phyloP scores from a whole-genome alignment of 2,113 vertebrate genomes.

The Hepsetus odoe region DNA sequence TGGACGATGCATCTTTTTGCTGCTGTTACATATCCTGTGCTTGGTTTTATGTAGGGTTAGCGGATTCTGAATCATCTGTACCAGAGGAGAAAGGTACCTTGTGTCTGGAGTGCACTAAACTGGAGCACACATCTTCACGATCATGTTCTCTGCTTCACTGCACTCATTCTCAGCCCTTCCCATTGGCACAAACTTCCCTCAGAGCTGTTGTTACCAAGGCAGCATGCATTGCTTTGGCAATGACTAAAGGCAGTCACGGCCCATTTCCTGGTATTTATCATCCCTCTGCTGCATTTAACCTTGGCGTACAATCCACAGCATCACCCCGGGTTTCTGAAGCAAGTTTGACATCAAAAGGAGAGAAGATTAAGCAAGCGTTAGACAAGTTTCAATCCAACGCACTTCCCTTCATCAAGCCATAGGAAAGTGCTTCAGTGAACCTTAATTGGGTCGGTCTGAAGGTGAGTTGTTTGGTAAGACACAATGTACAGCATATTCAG shows the following conservation, averaged over 20 bases:
- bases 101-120: neutral
- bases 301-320: conserved; percentile 28
- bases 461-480: conserved; percentile 13
- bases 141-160: neutral
- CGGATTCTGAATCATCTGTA: neutral
- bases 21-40: no score
- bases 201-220: conserved; percentile 43
- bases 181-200: conserved; percentile 10
- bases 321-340: conserved; percentile 38
- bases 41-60: neutral
- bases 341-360: conserved; percentile 46
- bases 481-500: neutral
- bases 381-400: conserved; percentile 14
- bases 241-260: conserved; percentile 48
- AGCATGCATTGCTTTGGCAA: conserved; percentile 37
- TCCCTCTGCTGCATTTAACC: conserved; percentile 47
- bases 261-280: conserved; percentile 53
- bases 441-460: conserved; percentile 34
- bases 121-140: conserved; percentile 1
- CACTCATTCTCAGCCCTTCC: conserved; percentile 9
- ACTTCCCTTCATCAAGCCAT: conserved; percentile 9
- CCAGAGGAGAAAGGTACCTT: neutral
- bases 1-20: neutral
- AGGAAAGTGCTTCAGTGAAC: conserved; percentile 28
- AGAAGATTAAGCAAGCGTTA: conserved; percentile 45